Percentiles rank a stretch among this genome's conserved stretches.
Evolutionary conservation across 2,113 vertebrate genomes (phyloP).

Genomic region (Plecturocebus donacophilus): DNA sequence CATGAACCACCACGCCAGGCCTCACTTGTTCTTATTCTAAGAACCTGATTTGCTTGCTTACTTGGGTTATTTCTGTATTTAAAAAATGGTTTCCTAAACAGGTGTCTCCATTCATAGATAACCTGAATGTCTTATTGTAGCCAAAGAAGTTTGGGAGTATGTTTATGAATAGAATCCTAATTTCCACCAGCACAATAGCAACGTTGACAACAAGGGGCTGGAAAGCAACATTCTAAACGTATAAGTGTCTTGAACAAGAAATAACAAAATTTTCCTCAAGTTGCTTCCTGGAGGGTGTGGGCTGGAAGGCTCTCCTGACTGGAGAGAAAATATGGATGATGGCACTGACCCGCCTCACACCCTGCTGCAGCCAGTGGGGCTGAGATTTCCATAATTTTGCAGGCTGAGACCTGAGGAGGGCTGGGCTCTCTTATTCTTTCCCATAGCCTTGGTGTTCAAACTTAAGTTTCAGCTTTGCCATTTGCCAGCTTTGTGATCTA

Average conservation of each 20-base stretch:
- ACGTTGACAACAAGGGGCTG: neutral
- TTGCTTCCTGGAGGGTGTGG: neutral
- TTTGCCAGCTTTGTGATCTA: neutral
- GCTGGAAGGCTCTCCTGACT: neutral
- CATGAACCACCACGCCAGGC: too few relatives aligned
- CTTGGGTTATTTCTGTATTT: slow-evolving; percentile 53
- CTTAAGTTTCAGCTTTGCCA: neutral
- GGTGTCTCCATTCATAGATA: neutral
- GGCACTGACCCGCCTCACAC: too few relatives aligned
- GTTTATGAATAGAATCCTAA: neutral
- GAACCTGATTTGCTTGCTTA: slow-evolving; percentile 36
- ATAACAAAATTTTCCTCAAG: neutral
- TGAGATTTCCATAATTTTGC: neutral
- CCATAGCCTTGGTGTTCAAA: neutral
- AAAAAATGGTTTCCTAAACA: slow-evolving; percentile 34
- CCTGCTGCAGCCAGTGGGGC: rapidly evolving
- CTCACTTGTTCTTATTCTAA: neutral
- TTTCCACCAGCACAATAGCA: neutral
- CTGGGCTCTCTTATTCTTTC: neutral
- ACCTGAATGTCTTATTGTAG: slow-evolving; percentile 35
- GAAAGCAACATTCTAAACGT: neutral
- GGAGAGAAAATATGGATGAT: neutral
- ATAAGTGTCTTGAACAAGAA: too few relatives aligned
- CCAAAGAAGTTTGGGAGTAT: neutral
- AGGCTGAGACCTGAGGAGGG: neutral